phyloP scores from a whole-genome alignment of 2,888 invertebrate species.

The Loripinus fragilis region DNA sequence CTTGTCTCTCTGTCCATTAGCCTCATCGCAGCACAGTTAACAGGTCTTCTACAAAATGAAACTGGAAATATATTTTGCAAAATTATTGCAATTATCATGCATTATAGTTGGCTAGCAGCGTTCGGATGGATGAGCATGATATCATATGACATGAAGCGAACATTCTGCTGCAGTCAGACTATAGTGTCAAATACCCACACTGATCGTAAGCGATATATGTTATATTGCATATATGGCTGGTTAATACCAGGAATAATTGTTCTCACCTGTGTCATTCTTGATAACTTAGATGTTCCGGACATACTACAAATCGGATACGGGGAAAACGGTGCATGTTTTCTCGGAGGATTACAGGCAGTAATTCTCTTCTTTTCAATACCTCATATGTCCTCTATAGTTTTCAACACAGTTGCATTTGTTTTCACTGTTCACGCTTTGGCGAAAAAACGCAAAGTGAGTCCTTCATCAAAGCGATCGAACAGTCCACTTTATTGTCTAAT shows the following conservation, averaged over 20 bases:
- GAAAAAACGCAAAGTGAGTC: not conserved
- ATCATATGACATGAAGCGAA: constrained; percentile 14
- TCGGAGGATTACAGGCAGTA: not conserved
- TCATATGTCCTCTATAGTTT: not conserved
- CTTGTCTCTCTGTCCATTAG: constrained; percentile 15
- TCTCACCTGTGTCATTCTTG: not conserved
- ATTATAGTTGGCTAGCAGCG: constrained; percentile 4
- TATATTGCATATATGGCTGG: constrained; percentile 11
- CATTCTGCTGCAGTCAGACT: not conserved
- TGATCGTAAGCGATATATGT: not conserved
- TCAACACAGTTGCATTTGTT: constrained; percentile 16
- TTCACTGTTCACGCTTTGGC: constrained; percentile 3
- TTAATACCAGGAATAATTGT: not conserved
- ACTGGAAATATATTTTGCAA: not conserved
- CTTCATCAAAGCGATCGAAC: not conserved
- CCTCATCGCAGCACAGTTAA: constrained; percentile 9
- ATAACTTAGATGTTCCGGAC: not conserved
- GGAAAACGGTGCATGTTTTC: not conserved
- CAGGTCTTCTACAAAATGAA: constrained; percentile 1
- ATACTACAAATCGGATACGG: not conserved
- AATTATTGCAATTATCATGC: not conserved
- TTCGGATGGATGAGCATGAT: constrained; percentile 26
- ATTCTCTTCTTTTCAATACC: constrained; percentile 4
- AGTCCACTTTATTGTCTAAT: not conserved
- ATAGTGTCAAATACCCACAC: not conserved